Evolutionary conservation across 1,140 invertebrate genomes (phyloP), one percentile per base, ranked within the genome.

Genomic region (Sycobia sp.): DNA sequence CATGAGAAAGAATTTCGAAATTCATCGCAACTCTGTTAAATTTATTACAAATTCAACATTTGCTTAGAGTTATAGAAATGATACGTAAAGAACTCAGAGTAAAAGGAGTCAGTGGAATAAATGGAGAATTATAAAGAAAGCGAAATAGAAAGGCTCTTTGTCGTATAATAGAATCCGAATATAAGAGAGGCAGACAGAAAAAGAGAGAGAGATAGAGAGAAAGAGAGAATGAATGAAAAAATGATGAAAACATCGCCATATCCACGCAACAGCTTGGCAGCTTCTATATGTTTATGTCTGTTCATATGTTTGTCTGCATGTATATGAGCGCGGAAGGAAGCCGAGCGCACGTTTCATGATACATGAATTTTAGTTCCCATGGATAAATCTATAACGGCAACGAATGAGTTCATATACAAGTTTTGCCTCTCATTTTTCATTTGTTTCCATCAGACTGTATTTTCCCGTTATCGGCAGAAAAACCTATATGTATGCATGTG

Each of bases 21-120:
- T 65, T 75, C 53, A 53, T 72, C 63, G 67, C 66, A 59, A 70
- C 53, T 69, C 55, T 65, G 46, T 69, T 69, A 66, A n/a, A n/a
- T n/a, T n/a, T n/a, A n/a, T n/a, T n/a, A n/a, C n/a, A n/a, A n/a
- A n/a, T n/a, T 46, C 58, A 54, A 51, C 62, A 66, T 32, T 66
- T 69, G 66, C 67, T 72, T 68, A 73, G 62, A 65, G 68, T 70
- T 71, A n/a, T n/a, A 70, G 66, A 59, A 49, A 50, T 32, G 38
- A 69, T 67, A 62, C 36, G 29, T 13, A 38, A 36, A 14, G 20
- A 44, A 20, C 20, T 10, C 14, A 36, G 14, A 44, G 44, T 16
- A 44, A 23, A 56, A 22, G 14, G n/a, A n/a, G n/a, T n/a, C n/a
- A n/a, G n/a, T n/a, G n/a, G n/a, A n/a, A n/a, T n/a, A n/a, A n/a